Percentiles rank a stretch among this genome's conserved stretches.
Conservation (phyloP, 2,113 vertebrate species). For the Chaetops frenatus region DNA sequence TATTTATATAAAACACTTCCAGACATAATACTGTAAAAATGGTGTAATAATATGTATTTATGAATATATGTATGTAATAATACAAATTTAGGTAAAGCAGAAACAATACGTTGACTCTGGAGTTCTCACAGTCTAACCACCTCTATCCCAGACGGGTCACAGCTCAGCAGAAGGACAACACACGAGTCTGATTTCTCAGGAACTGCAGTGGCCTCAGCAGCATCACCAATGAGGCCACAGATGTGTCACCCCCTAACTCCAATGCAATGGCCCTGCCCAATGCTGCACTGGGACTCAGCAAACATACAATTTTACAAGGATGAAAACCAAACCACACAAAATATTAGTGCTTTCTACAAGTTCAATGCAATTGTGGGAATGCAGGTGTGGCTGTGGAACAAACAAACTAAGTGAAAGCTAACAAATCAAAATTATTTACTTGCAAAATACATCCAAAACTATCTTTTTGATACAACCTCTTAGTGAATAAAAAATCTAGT, state of each 20-base stretch:
- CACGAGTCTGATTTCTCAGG: background rate
- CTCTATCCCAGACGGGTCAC: background rate
- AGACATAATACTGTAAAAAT: background rate
- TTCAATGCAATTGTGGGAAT: rapidly evolving
- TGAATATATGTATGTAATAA: too few species aligned
- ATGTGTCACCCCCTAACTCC: rapidly evolving
- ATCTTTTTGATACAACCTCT: background rate
- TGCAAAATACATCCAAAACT: background rate
- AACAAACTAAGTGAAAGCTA: background rate
- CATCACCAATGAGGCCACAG: background rate
- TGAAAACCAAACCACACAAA: background rate
- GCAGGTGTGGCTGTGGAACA: background rate
- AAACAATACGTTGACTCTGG: background rate
- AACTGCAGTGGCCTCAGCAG: rapidly evolving
- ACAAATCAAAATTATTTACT: background rate
- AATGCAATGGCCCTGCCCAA: background rate
- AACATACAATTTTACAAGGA: background rate
- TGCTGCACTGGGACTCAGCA: background rate
- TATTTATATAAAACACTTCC: background rate
- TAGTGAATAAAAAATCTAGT: background rate
- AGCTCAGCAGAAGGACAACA: background rate
- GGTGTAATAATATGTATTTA: too few species aligned
- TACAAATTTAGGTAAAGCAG: background rate
- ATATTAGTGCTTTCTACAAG: rapidly evolving
- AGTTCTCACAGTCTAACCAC: background rate